Evolutionary conservation across 1,140 invertebrate genomes (phyloP).

Genomic region (Ditylenchus dipsaci): DNA sequence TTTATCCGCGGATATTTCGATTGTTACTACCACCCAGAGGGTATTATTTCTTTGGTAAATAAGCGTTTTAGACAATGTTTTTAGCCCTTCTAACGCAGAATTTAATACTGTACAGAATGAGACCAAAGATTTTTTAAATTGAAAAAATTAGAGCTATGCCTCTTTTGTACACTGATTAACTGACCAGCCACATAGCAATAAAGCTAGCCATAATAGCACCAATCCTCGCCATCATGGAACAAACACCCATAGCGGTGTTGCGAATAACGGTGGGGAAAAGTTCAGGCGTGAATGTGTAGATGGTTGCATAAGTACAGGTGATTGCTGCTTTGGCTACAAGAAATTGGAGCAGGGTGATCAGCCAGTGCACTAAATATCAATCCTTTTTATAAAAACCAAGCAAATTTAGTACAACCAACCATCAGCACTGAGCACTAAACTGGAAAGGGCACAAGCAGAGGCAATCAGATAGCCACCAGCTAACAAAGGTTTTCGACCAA

Average conservation of each 20-base stretch:
- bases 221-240: constrained; percentile 62
- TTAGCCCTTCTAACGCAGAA: no score
- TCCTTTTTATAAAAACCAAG: constrained; percentile 1
- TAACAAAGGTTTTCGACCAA: constrained; percentile 49
- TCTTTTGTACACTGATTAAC: constrained; percentile 9
- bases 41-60: no score
- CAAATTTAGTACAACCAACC: constrained; percentile 16
- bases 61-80: no score
- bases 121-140: no score
- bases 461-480: constrained; percentile 45
- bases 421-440: constrained; percentile 39
- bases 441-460: constrained; percentile 47
- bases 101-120: no score
- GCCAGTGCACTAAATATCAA: constrained; percentile 39
- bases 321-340: constrained; percentile 54
- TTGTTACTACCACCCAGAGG: no score
- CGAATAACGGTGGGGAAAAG: constrained; percentile 61
- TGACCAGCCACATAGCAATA: constrained; percentile 58
- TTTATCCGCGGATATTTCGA: no score
- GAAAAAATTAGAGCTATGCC: no score
- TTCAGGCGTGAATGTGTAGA: constrained; percentile 60
- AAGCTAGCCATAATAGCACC: constrained; percentile 62
- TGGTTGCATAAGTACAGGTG: constrained; percentile 50
- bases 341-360: constrained; percentile 51
- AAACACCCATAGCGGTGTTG: constrained; percentile 61